Conservation (phyloP, 2,888 invertebrate genomes). For the Drosophila sordidapex region DNA sequence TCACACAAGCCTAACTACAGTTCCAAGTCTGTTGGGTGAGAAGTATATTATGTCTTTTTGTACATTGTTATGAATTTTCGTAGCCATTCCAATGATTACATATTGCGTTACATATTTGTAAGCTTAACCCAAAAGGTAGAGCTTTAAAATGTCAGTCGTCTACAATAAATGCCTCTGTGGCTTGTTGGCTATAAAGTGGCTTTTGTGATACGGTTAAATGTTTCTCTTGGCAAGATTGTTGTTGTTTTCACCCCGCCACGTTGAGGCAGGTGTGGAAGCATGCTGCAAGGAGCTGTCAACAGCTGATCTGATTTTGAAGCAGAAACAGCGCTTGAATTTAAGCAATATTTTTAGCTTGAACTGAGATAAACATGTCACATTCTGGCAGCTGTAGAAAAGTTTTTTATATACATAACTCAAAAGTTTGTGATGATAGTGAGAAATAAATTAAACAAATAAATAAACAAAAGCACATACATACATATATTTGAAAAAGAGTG, state of each 20-base stretch:
- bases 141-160: slow-evolving; percentile 47
- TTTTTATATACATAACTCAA: background rate
- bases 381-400: background rate
- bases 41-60: slow-evolving; percentile 32
- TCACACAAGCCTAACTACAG: background rate
- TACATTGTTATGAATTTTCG: slow-evolving; percentile 62
- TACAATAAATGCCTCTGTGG: slow-evolving; percentile 4
- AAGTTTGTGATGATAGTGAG: background rate
- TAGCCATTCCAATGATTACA: slow-evolving; percentile 56
- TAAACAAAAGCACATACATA: background rate
- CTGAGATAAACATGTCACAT: no score
- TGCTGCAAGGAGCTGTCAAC: background rate
- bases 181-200: slow-evolving; percentile 50
- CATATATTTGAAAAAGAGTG: background rate
- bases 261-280: background rate
- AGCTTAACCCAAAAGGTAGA: slow-evolving; percentile 42
- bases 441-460: background rate
- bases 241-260: background rate
- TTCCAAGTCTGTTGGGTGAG: slow-evolving; percentile 26
- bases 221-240: background rate
- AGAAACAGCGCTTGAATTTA: background rate
- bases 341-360: background rate
- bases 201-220: slow-evolving; percentile 40
- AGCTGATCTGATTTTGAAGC: slow-evolving; percentile 3
- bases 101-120: slow-evolving; percentile 48